Percentiles rank a stretch among this genome's conserved stretches.
phyloP scores from a whole-genome alignment of 1,140 invertebrate genomes.

The Meloidogyne exigua region DNA sequence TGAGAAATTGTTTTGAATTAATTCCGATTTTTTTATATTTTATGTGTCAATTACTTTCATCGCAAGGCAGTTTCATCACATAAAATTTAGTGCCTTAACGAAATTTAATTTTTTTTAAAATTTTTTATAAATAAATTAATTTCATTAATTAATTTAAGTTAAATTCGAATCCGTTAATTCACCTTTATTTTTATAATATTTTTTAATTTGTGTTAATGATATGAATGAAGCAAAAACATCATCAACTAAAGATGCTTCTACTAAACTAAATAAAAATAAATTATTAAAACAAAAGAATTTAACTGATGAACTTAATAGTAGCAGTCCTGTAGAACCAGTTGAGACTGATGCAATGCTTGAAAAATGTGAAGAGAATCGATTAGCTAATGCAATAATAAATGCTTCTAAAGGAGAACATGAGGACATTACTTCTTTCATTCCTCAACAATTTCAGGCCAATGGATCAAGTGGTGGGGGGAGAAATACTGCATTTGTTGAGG shows the following conservation, averaged over 20 bases:
- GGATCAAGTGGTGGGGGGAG: constrained; percentile 7
- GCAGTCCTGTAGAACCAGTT: neutral
- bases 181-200: neutral
- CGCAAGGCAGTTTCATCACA: neutral
- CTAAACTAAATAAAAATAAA: neutral
- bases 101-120: too few species aligned
- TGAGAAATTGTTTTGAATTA: neutral
- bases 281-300: neutral
- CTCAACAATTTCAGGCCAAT: constrained; percentile 3
- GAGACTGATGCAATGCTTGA: constrained; percentile 16
- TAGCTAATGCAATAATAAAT: neutral
- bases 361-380: neutral
- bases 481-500: constrained; percentile 5
- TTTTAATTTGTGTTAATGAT: neutral
- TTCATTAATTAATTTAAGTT: too few species aligned
- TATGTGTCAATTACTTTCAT: neutral
- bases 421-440: neutral
- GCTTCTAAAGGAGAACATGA: neutral
- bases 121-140: too few species aligned
- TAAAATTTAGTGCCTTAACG: neutral
- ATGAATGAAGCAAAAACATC: constrained; percentile 2
- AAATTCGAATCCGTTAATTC: neutral
- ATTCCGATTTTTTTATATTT: neutral
- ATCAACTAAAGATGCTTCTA: neutral
- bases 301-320: neutral